phyloP scores from a whole-genome alignment of 30 jellyfish, hydroid and myxozoan species.

The Hydractinia symbiolongicarpus region DNA sequence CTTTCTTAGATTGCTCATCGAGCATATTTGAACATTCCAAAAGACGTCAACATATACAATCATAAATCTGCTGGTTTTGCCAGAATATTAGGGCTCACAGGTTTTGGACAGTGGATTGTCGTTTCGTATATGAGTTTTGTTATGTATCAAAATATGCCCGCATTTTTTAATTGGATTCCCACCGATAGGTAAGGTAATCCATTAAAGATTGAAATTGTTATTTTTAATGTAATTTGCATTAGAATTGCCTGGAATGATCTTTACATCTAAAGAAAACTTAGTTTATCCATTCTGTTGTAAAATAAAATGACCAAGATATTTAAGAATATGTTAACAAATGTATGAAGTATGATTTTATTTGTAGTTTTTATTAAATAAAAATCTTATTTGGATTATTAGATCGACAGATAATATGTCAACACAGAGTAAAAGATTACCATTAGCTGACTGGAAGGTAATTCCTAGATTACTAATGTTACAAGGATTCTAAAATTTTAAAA shows the following conservation, averaged over 20 bases:
- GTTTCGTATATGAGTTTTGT: conserved; percentile 9
- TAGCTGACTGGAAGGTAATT: conserved; percentile 7
- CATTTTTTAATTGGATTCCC: conserved; percentile 27
- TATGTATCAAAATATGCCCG: conserved; percentile 25
- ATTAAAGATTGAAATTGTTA: background rate
- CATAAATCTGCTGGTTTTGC: background rate
- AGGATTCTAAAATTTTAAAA: no score
- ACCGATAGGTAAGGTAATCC: conserved; percentile 14
- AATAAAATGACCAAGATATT: background rate
- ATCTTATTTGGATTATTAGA: background rate
- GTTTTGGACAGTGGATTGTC: conserved; percentile 22
- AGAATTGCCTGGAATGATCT: background rate
- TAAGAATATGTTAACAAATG: background rate
- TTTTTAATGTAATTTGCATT: background rate
- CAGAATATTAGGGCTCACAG: conserved; percentile 11
- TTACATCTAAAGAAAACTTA: background rate
- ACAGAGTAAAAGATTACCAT: background rate
- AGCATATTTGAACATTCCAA: conserved; percentile 12
- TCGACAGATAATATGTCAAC: background rate
- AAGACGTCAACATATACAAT: conserved; percentile 15
- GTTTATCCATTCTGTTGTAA: background rate
- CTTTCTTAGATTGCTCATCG: background rate
- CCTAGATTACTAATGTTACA: no score
- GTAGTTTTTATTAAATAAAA: background rate
- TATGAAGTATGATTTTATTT: background rate